phyloP scores from a whole-genome alignment of 1,140 invertebrate genomes.

The Ceratitis capitata region DNA sequence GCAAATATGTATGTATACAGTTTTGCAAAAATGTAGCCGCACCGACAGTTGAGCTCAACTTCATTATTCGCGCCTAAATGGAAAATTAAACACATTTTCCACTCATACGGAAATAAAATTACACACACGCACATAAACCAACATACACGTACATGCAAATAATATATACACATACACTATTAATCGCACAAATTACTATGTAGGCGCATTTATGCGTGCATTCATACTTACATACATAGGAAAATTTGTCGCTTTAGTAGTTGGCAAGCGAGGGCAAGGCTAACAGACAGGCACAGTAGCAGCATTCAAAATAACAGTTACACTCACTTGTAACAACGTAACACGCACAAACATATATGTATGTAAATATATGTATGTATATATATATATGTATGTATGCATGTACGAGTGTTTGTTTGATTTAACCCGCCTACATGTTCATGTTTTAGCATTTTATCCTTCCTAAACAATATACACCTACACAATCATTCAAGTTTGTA shows the following conservation, averaged over 20 bases:
- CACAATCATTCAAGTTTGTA: neutral
- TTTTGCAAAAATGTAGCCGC: neutral
- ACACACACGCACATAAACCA: neutral
- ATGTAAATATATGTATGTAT: neutral
- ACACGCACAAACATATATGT: neutral
- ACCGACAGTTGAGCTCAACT: neutral
- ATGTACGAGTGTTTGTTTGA: neutral
- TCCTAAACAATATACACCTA: neutral
- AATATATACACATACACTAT: no score
- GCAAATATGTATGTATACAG: neutral
- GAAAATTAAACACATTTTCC: conserved; percentile 37
- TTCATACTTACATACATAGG: neutral
- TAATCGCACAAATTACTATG: no score
- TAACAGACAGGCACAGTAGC: neutral
- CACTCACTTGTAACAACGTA: neutral
- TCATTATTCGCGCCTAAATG: conserved; percentile 41
- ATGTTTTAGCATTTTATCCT: neutral
- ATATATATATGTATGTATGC: neutral
- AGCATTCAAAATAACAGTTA: neutral
- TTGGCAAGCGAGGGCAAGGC: no score
- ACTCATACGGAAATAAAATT: neutral
- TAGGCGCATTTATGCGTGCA: neutral
- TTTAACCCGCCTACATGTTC: neutral
- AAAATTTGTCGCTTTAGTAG: neutral
- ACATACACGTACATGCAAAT: neutral